Evolutionary conservation across 2,888 invertebrate species (phyloP), one percentile per base, ranked within the genome.

Genomic region (Druceiella hillmani): DNA sequence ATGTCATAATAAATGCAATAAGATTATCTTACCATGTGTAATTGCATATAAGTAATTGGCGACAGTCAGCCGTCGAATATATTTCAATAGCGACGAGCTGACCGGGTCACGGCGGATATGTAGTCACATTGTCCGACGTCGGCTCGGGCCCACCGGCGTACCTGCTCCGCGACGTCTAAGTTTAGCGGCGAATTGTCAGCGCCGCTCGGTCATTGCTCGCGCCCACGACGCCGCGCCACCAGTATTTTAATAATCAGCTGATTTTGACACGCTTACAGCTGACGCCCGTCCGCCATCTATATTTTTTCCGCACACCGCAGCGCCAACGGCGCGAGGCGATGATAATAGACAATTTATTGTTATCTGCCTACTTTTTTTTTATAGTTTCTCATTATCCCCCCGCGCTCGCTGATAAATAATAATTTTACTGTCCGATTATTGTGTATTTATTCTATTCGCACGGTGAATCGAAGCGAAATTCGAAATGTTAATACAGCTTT

Each of bases 241-340:
- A 66, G 66, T 70, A 70, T 71, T 70, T 70, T 68, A 68, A 68
- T 71, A 68, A 70, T 70, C 71, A 72, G 71, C 71, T 72, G 71
- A 70, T 72, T 72, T 67, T 71, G 71, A 72, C 70, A 67, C 68
- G 65, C 64, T 58, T 56, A 66, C 68, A 68, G 70, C 70, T 68
- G 69, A 66, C 64, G 59, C 61, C 56, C 55, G 53, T 56, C 56
- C 50, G 55, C 58, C 62, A 62, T n/a, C n/a, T n/a, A n/a, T n/a
- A n/a, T n/a, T n/a, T n/a, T n/a, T n/a, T n/a, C n/a, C n/a, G n/a
- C n/a, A n/a, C n/a, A n/a, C n/a, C n/a, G n/a, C n/a, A n/a, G n/a
- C n/a, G n/a, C n/a, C n/a, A n/a, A n/a, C n/a, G n/a, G n/a, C n/a
- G n/a, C n/a, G n/a, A n/a, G n/a, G n/a, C n/a, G n/a, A n/a, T n/a